Evolutionary conservation across 2,113 vertebrate genomes (phyloP).

Genomic region (Oriolus oriolus): DNA sequence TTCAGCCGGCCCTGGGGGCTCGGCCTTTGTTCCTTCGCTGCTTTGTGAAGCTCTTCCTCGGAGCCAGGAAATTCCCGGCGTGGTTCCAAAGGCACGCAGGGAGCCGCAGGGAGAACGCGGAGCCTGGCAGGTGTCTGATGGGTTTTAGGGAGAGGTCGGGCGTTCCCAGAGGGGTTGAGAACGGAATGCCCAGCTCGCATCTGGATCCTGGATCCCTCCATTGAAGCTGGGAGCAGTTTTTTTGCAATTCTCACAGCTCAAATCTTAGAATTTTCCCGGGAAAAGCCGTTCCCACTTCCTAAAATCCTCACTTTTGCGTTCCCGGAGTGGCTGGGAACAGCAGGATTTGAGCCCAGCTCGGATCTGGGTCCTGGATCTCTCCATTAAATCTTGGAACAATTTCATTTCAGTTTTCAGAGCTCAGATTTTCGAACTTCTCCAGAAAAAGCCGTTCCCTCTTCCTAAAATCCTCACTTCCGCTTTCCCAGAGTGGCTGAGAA

Average conservation of each 20-base stretch:
- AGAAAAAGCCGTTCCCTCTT: background rate
- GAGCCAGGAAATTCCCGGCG: background rate
- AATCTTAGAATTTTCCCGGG: background rate
- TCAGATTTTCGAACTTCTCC: background rate
- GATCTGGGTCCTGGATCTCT: too few species aligned
- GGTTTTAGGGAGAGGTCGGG: background rate
- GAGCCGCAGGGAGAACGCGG: background rate
- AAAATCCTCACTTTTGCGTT: background rate
- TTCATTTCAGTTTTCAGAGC: background rate
- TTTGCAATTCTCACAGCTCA: background rate
- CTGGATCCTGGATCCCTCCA: too few species aligned
- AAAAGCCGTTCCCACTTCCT: background rate
- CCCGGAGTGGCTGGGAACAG: background rate
- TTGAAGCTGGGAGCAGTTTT: too few species aligned
- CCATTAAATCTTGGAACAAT: too few species aligned
- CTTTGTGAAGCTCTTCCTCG: background rate
- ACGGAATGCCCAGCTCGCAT: too few species aligned
- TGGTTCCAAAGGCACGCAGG: background rate
- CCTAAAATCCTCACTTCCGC: background rate
- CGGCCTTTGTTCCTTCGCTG: background rate
- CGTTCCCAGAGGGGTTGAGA: background rate
- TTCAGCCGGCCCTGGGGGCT: background rate
- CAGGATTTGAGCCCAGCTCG: too few species aligned
- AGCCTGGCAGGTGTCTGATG: background rate
- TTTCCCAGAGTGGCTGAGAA: background rate